Base-by-base conservation (phyloP, 1,140 invertebrate genomes). In the Leptopilina boulardi region DNA sequence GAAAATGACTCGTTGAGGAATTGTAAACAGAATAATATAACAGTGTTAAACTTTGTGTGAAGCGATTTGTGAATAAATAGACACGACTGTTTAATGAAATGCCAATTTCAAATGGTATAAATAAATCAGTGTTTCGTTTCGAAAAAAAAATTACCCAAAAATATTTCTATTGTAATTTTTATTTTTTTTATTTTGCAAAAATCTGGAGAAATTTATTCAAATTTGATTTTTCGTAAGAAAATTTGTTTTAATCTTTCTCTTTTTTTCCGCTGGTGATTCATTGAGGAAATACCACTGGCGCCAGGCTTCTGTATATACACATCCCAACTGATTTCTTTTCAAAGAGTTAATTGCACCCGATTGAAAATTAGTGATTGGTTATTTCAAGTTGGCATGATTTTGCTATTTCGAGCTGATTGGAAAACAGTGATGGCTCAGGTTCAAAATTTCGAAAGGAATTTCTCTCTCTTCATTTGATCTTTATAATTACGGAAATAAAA, bases 11-110 rank as follows among this genome's bases (percentile, higher is more conserved):
- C 59, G 26, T 11, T 30, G 59, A 66, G 59, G 59, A 66, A n/a
- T 66, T 66, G 59, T 66, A 66, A 66, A 66, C 59, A 66, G 59
- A 66, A 66, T 66, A 66, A 66, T 66, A 66, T 66, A 34, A 66
- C 59, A 3, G 23, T 34, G 59, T 30, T 66, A 30, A 66, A 13
- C 59, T n/a, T 66, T 23, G 10, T 66, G 11, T 13, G 34, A 38
- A 0, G 34, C 34, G 34, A 9, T 38, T 8, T 38, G 34, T 38
- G 5, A 66, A 30, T 23, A 13, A 34, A 4, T 11, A 66, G 23
- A 34, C 26, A 6, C 47, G 13, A 51, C 47, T 51, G 47, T 51
- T 51, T 51, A 51, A 51, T 51, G n/a, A 51, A 51, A 51, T n/a
- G 47, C 47, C 59, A 66, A 30, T 30, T 66, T 2, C 5, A 23